Evolutionary conservation across 2,113 vertebrate genomes (phyloP).

Genomic region (Pitta sordida): DNA sequence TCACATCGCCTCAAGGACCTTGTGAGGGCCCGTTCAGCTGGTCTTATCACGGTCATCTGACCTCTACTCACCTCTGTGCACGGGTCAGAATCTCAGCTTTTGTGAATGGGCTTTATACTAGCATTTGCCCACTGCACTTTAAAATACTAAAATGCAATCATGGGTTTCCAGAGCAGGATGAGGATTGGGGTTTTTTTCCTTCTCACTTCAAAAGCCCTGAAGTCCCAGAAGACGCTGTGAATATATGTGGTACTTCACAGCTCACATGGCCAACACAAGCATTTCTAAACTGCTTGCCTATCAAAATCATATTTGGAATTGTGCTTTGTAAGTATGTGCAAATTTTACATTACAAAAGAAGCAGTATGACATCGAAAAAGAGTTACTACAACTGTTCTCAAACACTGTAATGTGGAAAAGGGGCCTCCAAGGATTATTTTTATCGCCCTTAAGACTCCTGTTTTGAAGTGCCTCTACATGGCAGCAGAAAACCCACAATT

Average conservation of each 20-base stretch:
- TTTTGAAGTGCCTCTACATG: constrained; percentile 4
- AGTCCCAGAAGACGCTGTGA: constrained; percentile 49
- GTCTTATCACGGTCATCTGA: background rate
- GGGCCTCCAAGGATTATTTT: constrained; percentile 61
- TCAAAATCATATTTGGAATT: constrained; percentile 65
- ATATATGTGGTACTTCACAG: constrained; percentile 38
- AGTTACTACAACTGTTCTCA: constrained; percentile 58
- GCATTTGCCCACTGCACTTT: background rate
- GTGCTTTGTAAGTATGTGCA: constrained; percentile 22
- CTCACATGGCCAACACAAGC: constrained; percentile 32
- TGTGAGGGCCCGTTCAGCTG: background rate
- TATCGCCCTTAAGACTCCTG: constrained; percentile 40
- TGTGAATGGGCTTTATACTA: background rate
- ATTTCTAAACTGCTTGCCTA: constrained; percentile 60
- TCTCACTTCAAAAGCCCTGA: background rate
- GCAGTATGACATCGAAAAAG: constrained; percentile 35
- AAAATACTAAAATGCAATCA: constrained; percentile 17
- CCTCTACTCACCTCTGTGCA: background rate
- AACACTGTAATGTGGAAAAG: constrained; percentile 38
- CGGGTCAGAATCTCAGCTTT: background rate
- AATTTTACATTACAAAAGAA: constrained; percentile 66
- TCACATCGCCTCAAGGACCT: background rate
- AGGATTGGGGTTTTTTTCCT: background rate
- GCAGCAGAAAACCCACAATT: constrained; percentile 48
- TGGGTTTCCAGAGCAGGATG: background rate